phyloP scores from a whole-genome alignment of 2,888 invertebrate species.

The Drosophila mulleri region DNA sequence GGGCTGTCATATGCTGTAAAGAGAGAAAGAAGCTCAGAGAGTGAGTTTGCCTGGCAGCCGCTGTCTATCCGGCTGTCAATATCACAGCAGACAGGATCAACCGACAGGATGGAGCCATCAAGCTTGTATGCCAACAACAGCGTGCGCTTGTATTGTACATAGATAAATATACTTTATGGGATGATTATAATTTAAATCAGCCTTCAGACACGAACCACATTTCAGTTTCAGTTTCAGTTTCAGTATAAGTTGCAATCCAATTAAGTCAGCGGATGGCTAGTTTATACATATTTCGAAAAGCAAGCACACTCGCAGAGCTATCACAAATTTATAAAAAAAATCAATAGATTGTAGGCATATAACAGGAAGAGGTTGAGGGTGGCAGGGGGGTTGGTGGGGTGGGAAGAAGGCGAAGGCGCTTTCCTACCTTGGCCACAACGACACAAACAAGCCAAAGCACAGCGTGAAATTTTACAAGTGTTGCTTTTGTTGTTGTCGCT shows the following conservation, averaged over 20 bases:
- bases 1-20: neutral
- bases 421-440: slow-evolving; percentile 66
- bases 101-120: slow-evolving; percentile 35
- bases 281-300: slow-evolving; percentile 32
- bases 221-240: slow-evolving; percentile 28
- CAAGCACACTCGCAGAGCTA: slow-evolving; percentile 16
- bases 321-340: slow-evolving; percentile 65
- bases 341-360: slow-evolving; percentile 66
- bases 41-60: slow-evolving; percentile 25
- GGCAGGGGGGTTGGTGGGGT: too few relatives aligned
- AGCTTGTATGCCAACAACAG: slow-evolving; percentile 28
- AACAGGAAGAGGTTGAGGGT: neutral
- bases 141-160: slow-evolving; percentile 23
- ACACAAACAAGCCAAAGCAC: slow-evolving; percentile 38
- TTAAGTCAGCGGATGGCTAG: slow-evolving; percentile 46
- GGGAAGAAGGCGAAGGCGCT: slow-evolving; percentile 38
- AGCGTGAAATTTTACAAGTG: slow-evolving; percentile 77
- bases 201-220: slow-evolving; percentile 22
- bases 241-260: slow-evolving; percentile 58
- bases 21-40: neutral
- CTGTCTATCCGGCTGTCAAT: slow-evolving; percentile 76
- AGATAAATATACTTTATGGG: slow-evolving; percentile 33
- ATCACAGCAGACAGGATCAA: slow-evolving; percentile 64
- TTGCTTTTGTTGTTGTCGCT: slow-evolving; percentile 51
- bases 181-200: slow-evolving; percentile 54